A percentile compares a stretch with the other conserved stretches of the same genome.
phyloP scores from a whole-genome alignment of 2,797 vertebrate genomes.

The Notolabrus celidotus region DNA sequence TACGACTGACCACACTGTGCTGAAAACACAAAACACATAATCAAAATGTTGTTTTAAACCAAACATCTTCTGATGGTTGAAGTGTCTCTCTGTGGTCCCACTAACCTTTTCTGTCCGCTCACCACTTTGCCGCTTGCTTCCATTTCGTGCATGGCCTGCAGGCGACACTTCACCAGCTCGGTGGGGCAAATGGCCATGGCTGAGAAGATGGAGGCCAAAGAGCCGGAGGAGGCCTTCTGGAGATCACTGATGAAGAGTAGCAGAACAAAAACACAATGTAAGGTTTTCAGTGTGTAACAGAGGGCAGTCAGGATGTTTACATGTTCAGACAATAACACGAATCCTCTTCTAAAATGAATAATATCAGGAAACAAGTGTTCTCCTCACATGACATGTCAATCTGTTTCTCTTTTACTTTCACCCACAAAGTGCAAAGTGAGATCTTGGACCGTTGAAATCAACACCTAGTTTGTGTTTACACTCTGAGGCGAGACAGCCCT shows the following conservation, averaged over 20 bases:
- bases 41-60: neutral
- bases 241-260: slow-evolving; percentile 84
- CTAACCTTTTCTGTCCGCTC: slow-evolving; percentile 85
- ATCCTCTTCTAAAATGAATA: neutral
- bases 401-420: neutral
- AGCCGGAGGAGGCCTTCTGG: slow-evolving; percentile 92
- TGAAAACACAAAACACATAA: slow-evolving; percentile 55
- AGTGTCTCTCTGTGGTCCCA: neutral
- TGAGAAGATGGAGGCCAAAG: slow-evolving; percentile 93
- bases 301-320: neutral
- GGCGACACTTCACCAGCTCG: slow-evolving; percentile 94
- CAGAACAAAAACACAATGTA: neutral
- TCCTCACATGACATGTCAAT: neutral
- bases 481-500: neutral
- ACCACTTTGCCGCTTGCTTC: slow-evolving; percentile 87
- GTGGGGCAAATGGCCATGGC: slow-evolving; percentile 92
- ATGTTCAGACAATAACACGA: neutral
- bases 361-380: neutral
- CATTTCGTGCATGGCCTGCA: slow-evolving; percentile 97
- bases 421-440: neutral
- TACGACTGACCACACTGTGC: slow-evolving; percentile 92
- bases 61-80: slow-evolving; percentile 22
- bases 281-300: neutral
- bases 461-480: no score
- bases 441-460: neutral